Conservation (phyloP, 2,113 vertebrate genomes). For the Anguilla rostrata region DNA sequence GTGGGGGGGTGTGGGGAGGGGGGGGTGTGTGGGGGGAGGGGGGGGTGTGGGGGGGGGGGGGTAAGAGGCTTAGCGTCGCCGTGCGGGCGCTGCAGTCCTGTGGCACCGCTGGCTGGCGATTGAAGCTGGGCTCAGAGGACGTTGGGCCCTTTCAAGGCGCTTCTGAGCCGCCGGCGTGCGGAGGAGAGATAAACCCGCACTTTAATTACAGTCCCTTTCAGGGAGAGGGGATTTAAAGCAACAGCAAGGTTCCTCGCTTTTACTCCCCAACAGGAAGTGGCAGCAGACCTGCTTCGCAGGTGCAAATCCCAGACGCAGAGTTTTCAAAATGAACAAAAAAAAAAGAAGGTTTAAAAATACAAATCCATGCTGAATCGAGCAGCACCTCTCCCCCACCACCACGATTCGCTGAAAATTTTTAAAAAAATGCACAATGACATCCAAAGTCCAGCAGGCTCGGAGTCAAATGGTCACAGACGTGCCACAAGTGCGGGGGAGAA, state of each 20-base stretch:
- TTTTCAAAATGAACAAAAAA: too few relatives aligned
- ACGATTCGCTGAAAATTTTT: too few relatives aligned
- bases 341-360: neutral
- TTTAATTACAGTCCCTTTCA: conserved; percentile 69
- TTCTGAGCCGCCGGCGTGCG: conserved; percentile 73
- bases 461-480: too few relatives aligned
- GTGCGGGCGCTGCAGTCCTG: conserved; percentile 46
- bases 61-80: conserved; percentile 65
- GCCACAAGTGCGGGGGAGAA: neutral
- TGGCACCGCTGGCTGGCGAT: conserved; percentile 51
- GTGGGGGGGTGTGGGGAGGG: neutral
- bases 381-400: too few relatives aligned
- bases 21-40: too few relatives aligned
- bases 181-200: conserved; percentile 79
- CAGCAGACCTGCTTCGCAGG: neutral
- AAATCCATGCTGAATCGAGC: too few relatives aligned
- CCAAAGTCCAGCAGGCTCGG: neutral
- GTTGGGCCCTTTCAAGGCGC: conserved; percentile 74
- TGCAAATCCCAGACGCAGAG: neutral
- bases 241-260: conserved; percentile 16
- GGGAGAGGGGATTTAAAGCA: conserved; percentile 55
- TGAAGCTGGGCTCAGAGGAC: conserved; percentile 54
- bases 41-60: neutral
- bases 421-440: neutral
- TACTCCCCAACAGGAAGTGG: conserved; percentile 43